Conservation (phyloP, 2,888 invertebrate species). For the Caenorhabditis sp. region DNA sequence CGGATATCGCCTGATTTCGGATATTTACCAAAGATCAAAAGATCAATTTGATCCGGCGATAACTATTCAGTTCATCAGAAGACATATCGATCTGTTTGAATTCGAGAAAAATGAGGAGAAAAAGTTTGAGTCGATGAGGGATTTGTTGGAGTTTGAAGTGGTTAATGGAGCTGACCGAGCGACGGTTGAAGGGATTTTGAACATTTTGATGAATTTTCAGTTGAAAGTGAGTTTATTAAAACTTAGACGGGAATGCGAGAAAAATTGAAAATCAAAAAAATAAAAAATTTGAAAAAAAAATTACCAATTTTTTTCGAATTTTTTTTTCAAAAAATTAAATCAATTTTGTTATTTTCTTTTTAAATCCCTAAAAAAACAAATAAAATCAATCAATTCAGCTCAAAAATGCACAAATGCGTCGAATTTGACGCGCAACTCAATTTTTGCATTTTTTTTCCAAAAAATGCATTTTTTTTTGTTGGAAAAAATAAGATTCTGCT, state of each 20-base stretch:
- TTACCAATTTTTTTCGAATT: too few species aligned
- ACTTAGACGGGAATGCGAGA: too few species aligned
- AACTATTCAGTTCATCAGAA: conserved; percentile 36
- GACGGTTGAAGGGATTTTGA: conserved; percentile 20
- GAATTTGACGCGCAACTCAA: too few species aligned
- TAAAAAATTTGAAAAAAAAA: too few species aligned
- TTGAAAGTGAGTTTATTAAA: conserved; percentile 23
- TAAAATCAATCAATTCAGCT: background rate
- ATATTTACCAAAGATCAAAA: conserved; percentile 26
- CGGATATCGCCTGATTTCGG: conserved; percentile 37
- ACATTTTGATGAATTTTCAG: conserved; percentile 13
- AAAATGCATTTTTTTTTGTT: too few species aligned
- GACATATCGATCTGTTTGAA: conserved; percentile 51
- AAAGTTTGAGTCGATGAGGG: conserved; percentile 39
- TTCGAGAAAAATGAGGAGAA: conserved; percentile 27
- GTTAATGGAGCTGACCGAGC: background rate
- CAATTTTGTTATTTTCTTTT: too few species aligned
- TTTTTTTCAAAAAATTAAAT: too few species aligned
- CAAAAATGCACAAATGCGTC: background rate
- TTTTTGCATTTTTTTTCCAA: background rate
- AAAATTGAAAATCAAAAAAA: too few species aligned
- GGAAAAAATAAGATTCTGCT: too few species aligned
- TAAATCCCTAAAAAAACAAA: too few species aligned
- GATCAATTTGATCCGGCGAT: conserved; percentile 19
- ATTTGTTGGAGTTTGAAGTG: conserved; percentile 29